Conservation (phyloP, 2,888 invertebrate species). For the Archips crataeganus region DNA sequence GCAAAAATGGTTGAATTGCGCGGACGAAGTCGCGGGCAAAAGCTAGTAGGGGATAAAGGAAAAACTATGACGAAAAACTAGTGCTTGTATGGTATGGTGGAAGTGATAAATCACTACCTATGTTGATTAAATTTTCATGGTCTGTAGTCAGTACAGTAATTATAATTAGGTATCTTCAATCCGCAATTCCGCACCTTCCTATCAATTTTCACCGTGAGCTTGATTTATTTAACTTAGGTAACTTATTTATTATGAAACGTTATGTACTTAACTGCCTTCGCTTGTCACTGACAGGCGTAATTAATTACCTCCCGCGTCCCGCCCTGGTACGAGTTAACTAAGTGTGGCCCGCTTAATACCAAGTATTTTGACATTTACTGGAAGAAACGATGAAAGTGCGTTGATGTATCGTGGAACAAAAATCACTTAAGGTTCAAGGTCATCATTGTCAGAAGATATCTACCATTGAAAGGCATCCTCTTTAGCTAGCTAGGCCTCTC, state of each 20-base stretch:
- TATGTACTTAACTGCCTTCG: constrained; percentile 69
- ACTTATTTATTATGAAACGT: constrained; percentile 66
- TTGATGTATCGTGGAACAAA: not conserved
- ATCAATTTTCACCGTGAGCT: constrained; percentile 24
- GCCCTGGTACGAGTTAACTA: constrained; percentile 74
- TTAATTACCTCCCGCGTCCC: constrained; percentile 72
- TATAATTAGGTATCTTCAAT: constrained; percentile 7
- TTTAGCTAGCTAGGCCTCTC: too few species aligned
- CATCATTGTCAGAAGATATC: too few species aligned
- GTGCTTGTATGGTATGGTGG: too few species aligned
- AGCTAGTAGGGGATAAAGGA: too few species aligned
- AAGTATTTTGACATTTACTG: constrained; percentile 68
- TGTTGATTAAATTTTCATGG: too few species aligned
- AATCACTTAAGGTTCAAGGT: too few species aligned
- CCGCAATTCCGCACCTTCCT: constrained; percentile 5
- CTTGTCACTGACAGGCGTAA: constrained; percentile 79
- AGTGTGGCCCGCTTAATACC: constrained; percentile 65
- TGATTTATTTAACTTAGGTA: constrained; percentile 41
- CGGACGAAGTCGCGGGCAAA: too few species aligned
- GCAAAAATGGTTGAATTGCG: too few species aligned
- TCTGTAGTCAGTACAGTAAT: not conserved
- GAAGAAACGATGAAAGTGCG: constrained; percentile 33
- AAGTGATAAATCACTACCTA: not conserved
- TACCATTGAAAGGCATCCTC: too few species aligned
- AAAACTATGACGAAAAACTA: too few species aligned